Evolutionary conservation across 2,888 invertebrate genomes (phyloP).

Genomic region (Cactoblastis cactorum): DNA sequence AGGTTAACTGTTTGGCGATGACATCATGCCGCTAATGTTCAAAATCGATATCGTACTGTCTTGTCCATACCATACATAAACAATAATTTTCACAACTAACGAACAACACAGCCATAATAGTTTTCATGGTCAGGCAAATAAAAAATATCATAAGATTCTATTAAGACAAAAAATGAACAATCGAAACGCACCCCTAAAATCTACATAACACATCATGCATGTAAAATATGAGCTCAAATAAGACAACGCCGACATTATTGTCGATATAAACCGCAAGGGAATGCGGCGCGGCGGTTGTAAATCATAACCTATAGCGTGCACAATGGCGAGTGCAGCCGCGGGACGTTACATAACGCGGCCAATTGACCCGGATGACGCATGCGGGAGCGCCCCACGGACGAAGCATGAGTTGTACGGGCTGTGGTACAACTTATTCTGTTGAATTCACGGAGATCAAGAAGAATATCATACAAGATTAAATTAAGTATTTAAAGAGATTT

Average conservation of each 20-base stretch:
- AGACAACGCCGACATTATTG: not conserved
- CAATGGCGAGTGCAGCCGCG: slow-evolving; percentile 13
- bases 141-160: no score
- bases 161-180: no score
- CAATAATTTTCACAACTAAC: not conserved
- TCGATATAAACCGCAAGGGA: not conserved
- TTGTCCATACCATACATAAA: not conserved
- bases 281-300: not conserved
- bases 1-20: slow-evolving; percentile 4
- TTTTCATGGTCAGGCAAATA: not conserved
- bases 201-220: no score
- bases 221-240: not conserved
- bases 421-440: not conserved
- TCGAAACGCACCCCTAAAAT: no score
- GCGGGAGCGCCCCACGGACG: slow-evolving; percentile 21
- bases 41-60: not conserved
- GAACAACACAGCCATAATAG: not conserved
- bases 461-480: no score
- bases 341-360: slow-evolving; percentile 43
- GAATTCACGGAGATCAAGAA: no score
- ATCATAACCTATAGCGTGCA: slow-evolving; percentile 1
- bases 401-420: not conserved
- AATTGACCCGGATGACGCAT: slow-evolving; percentile 55
- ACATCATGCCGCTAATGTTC: not conserved
- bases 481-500: no score